A percentile compares a stretch with the other conserved stretches of the same genome.
Conservation (phyloP, 2,888 invertebrate species). For the Thymelicus lineola region DNA sequence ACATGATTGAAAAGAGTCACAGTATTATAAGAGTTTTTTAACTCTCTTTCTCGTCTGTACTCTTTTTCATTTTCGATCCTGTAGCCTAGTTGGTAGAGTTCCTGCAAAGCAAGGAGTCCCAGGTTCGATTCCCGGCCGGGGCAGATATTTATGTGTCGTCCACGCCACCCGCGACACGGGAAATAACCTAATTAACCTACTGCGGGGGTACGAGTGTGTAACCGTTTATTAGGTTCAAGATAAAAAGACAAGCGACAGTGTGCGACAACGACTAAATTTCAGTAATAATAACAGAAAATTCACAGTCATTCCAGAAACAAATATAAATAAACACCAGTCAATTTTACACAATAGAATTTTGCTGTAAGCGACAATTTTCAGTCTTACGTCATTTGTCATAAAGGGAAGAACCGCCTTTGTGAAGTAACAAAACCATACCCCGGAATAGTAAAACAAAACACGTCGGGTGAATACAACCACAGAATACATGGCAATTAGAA, state of each 20-base stretch:
- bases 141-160: too few relatives aligned
- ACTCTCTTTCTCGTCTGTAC: not conserved
- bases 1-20: not conserved
- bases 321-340: conserved; percentile 17
- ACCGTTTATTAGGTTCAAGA: not conserved
- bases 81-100: too few relatives aligned
- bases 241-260: not conserved
- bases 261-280: too few relatives aligned
- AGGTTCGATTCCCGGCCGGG: too few relatives aligned
- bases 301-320: not conserved
- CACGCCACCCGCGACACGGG: too few relatives aligned
- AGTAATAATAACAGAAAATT: not conserved
- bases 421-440: conserved; percentile 27
- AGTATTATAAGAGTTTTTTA: not conserved
- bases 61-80: too few relatives aligned
- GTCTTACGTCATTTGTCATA: conserved; percentile 23
- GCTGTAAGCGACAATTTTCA: conserved; percentile 13
- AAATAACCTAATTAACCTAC: too few relatives aligned
- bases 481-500: not conserved
- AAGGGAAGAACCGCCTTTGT: conserved; percentile 10
- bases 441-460: conserved; percentile 36
- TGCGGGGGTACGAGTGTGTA: too few relatives aligned
- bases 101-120: too few relatives aligned
- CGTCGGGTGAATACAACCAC: conserved; percentile 19
- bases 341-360: conserved; percentile 11